These are phyloP conservation scores for Drosophila sp. DNA, from an alignment of 1,140 invertebrate genomes.

Conservation along the genomic window DNA sequence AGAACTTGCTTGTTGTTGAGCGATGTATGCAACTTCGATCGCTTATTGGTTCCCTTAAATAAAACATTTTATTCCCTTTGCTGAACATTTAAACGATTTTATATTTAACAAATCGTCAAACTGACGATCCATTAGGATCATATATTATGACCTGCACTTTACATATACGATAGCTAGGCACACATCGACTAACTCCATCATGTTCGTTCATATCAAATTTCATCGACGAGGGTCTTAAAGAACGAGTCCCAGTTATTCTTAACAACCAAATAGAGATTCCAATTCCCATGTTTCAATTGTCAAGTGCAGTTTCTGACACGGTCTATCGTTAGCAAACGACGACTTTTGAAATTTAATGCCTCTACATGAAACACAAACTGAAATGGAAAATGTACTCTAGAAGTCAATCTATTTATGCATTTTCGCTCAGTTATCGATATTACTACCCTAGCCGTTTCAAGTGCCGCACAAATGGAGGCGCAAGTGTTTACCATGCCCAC, in stretches of 20 bases:
- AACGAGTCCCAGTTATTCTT: constrained; percentile 65
- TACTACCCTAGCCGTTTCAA: constrained; percentile 55
- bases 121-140: constrained; percentile 40
- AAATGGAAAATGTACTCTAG: constrained; percentile 36
- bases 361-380: constrained; percentile 49
- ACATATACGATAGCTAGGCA: constrained; percentile 40
- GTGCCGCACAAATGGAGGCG: constrained; percentile 39
- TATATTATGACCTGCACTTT: constrained; percentile 27
- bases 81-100: constrained; percentile 30
- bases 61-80: not conserved
- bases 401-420: constrained; percentile 29
- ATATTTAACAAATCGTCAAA: constrained; percentile 47
- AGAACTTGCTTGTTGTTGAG: constrained; percentile 52
- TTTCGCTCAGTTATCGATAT: constrained; percentile 36
- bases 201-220: constrained; percentile 51
- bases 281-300: constrained; percentile 51
- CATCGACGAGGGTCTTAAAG: constrained; percentile 38
- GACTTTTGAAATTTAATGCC: constrained; percentile 53
- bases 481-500: constrained; percentile 68
- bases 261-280: constrained; percentile 46
- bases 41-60: constrained; percentile 36
- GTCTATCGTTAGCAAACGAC: constrained; percentile 23
- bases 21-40: constrained; percentile 8
- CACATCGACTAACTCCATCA: constrained; percentile 36
- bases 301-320: constrained; percentile 66